Conservation (phyloP, 2,113 vertebrate species). For the Hippocampus zosterae region DNA sequence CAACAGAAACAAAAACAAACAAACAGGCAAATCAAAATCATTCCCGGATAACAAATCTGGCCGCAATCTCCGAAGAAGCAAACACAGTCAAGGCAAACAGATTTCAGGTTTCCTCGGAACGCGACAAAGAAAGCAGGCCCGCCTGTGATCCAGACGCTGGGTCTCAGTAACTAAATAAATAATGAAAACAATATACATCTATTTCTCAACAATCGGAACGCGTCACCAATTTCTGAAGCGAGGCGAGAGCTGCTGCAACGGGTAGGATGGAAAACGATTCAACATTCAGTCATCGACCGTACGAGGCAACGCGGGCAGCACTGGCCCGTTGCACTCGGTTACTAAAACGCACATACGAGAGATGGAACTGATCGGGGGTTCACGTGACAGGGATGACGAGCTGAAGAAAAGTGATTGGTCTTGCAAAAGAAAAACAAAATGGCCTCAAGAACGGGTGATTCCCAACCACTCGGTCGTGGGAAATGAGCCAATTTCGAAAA, state of each 20-base stretch:
- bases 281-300: not conserved
- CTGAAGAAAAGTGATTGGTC: not conserved
- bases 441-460: not conserved
- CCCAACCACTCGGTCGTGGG: not conserved
- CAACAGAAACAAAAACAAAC: not conserved
- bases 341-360: not conserved
- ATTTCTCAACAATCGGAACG: conserved; percentile 22
- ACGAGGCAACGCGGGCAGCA: conserved; percentile 12
- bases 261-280: conserved; percentile 11
- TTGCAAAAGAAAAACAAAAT: not conserved
- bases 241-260: conserved; percentile 34
- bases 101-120: conserved; percentile 13
- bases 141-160: conserved; percentile 33
- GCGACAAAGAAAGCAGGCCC: conserved; percentile 33
- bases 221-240: conserved; percentile 38
- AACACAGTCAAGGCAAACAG: conserved; percentile 1
- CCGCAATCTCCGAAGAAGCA: conserved; percentile 42
- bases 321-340: not conserved
- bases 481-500: not conserved
- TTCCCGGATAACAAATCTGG: not conserved
- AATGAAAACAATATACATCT: conserved; percentile 42
- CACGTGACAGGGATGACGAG: conserved; percentile 3
- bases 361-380: not conserved
- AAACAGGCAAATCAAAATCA: not conserved
- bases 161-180: conserved; percentile 67